Base-by-base conservation (phyloP, 2,113 vertebrate genomes). In the Plecturocebus donacophilus region DNA sequence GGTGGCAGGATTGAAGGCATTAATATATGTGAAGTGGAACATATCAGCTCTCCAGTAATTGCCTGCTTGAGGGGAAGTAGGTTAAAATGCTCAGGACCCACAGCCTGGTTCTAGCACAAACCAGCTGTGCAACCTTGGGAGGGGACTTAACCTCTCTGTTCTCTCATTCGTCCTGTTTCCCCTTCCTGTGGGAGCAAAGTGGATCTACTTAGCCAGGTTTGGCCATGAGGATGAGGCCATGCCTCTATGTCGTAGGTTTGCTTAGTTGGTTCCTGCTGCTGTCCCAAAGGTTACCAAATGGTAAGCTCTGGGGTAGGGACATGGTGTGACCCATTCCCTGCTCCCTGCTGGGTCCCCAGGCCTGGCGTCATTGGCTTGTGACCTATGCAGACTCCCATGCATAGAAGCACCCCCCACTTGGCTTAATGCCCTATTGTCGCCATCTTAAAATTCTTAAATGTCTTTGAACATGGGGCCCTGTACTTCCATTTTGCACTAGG, bases 281-380 rank as follows among this genome's bases (percentile, higher is more conserved):
- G 13, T 66, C 1, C 32, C 45, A 52, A 52, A 52, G 52, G 16
- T 17, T 19, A 3, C 3, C 3, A 9, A n/a, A 45, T 25, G 3
- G 23, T 6, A 19, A 49, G 49, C 47, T 47, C 83, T 3, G 23
- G 14, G 11, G 73, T n/a, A 5, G 21, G n/a, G n/a, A 35, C 7
- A 0, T 0, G 11, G 35, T 10, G 27, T 42, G n/a, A 21, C 21
- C 13, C 11, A 35, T 9, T 64, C 42, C 1, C 25, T 61, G 45
- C 27, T 64, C 25, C 2, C 35, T 61, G 27, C 42, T 9, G 42
- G 25, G n/a, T 56, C 64, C 38, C 38, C 6, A 16, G 23, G 66
- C 38, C 40, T 4, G 1, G 27, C 23, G 1, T n/a, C 32, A 19
- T 2, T 8, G 35, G 23, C 17, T 0, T n/a, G n/a, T 11, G 9